Percentiles rank a stretch among this genome's conserved stretches.
phyloP scores from a whole-genome alignment of 2,888 invertebrate species.

The Anthophora plumipes region DNA sequence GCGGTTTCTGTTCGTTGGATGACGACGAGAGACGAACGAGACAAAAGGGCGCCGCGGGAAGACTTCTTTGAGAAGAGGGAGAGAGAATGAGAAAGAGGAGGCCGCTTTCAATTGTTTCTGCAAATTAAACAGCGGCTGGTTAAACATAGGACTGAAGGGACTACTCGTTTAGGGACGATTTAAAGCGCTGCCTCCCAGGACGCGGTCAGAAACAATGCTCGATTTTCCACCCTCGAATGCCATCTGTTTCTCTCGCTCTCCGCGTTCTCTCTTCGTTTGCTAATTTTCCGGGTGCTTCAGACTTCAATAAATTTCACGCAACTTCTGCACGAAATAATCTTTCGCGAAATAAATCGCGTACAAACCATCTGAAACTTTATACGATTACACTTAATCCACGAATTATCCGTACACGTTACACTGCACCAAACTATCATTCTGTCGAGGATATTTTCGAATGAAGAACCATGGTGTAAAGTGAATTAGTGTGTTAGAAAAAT shows the following conservation, averaged over 20 bases:
- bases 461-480: too few relatives aligned
- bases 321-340: too few relatives aligned
- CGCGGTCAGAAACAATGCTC: slow-evolving; percentile 14
- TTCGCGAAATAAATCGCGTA: too few relatives aligned
- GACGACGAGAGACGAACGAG: neutral
- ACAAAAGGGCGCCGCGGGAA: neutral
- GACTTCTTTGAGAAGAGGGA: neutral
- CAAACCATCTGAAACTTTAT: too few relatives aligned
- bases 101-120: slow-evolving; percentile 13
- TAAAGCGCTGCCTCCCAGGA: neutral
- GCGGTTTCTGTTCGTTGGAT: neutral
- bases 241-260: neutral
- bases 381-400: too few relatives aligned
- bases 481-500: too few relatives aligned
- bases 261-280: neutral
- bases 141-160: slow-evolving; percentile 15
- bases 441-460: too few relatives aligned
- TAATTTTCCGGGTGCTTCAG: neutral
- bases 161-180: neutral
- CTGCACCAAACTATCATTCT: too few relatives aligned
- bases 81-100: too few relatives aligned
- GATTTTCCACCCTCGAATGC: slow-evolving; percentile 4
- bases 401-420: too few relatives aligned
- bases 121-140: slow-evolving; percentile 29
- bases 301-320: neutral